These are phyloP conservation scores for Ailuropoda melanoleuca DNA, from an alignment of 2,113 vertebrate species.

Conservation along the genomic window DNA sequence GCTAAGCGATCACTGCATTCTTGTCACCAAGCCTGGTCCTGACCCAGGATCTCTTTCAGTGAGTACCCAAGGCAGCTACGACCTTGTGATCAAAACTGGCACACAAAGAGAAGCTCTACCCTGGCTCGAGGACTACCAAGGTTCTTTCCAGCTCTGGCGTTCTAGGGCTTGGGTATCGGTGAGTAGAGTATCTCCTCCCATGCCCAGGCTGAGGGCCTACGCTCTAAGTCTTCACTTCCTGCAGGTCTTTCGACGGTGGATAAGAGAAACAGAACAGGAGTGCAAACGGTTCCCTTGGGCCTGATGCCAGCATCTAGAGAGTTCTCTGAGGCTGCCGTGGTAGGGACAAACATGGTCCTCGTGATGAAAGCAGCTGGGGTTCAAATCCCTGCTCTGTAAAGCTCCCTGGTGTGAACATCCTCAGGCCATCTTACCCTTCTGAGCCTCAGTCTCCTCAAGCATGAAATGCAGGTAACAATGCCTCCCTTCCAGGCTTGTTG, in stretches of 20 bases:
- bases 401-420: neutral
- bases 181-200: neutral
- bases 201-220: neutral
- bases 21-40: neutral
- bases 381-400: constrained; percentile 34
- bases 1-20: neutral
- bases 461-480: neutral
- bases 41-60: neutral
- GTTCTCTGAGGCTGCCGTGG: neutral
- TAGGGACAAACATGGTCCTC: fast-evolving
- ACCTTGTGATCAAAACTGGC: neutral
- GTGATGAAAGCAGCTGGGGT: neutral
- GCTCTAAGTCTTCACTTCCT: neutral
- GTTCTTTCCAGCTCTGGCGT: neutral
- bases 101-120: neutral
- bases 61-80: neutral
- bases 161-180: neutral
- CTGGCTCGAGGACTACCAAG: neutral
- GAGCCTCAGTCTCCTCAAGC: neutral
- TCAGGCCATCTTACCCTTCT: neutral
- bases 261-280: constrained; percentile 4
- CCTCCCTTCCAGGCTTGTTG: neutral
- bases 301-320: neutral
- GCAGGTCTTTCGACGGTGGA: neutral
- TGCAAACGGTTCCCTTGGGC: neutral